Evolutionary conservation across 2,113 vertebrate genomes (phyloP).

Genomic region (Coptodon rendalli): DNA sequence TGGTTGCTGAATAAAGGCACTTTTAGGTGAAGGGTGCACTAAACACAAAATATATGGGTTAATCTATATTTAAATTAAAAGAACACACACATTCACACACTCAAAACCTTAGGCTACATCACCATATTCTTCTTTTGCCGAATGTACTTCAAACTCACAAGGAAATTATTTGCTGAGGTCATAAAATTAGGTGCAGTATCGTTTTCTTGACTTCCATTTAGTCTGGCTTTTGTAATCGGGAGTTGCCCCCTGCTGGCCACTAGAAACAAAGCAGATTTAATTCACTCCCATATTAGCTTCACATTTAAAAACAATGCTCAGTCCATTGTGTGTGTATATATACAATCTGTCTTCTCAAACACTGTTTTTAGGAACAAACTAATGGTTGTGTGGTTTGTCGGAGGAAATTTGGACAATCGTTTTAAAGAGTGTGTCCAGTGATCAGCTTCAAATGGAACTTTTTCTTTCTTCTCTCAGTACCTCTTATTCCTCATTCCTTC

Average conservation of each 20-base stretch:
- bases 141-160: rapidly evolving
- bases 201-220: background rate
- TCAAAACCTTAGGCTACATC: rapidly evolving
- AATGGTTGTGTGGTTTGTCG: background rate
- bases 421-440: background rate
- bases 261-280: background rate
- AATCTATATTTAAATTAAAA: background rate
- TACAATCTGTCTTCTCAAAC: background rate
- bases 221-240: background rate
- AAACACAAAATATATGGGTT: background rate
- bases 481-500: background rate
- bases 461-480: background rate
- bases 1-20: background rate
- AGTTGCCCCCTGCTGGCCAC: background rate
- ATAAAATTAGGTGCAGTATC: rapidly evolving
- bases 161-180: background rate
- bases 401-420: background rate
- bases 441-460: background rate
- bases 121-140: background rate
- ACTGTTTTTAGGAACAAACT: background rate
- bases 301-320: background rate
- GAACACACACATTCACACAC: rapidly evolving
- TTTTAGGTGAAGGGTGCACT: background rate
- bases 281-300: background rate
- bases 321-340: background rate